phyloP scores from a whole-genome alignment of 2,797 vertebrate genomes.

The Melanotaenia nigrans region DNA sequence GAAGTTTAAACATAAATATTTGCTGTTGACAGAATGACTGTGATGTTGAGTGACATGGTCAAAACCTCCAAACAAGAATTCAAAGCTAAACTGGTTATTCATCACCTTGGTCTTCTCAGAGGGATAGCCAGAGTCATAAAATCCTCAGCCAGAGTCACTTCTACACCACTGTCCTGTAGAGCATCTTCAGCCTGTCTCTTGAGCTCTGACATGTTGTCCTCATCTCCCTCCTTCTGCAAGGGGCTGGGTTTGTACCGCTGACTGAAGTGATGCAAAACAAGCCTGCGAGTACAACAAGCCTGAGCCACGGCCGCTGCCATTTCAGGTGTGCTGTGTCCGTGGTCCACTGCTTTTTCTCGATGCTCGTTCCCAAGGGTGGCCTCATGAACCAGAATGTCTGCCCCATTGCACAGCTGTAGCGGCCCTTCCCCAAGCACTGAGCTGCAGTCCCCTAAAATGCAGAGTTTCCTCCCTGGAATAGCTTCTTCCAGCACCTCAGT shows the following conservation, averaged over 20 bases:
- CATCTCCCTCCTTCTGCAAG: constrained; percentile 76
- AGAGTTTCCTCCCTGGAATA: constrained; percentile 89
- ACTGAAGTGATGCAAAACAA: constrained; percentile 93
- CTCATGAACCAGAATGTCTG: constrained; percentile 91
- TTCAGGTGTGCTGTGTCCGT: constrained; percentile 89
- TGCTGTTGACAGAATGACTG: not conserved
- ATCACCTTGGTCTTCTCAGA: constrained; percentile 65
- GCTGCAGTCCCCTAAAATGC: constrained; percentile 92
- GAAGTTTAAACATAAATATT: not conserved
- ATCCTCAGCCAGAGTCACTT: constrained; percentile 90
- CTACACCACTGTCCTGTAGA: constrained; percentile 75
- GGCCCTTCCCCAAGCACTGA: constrained; percentile 75
- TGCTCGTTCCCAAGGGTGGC: constrained; percentile 88
- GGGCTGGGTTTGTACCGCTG: constrained; percentile 88
- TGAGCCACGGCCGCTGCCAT: constrained; percentile 85
- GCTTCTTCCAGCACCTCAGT: constrained; percentile 84
- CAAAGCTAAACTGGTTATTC: constrained; percentile 3
- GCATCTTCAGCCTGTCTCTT: constrained; percentile 85
- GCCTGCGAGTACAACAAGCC: constrained; percentile 71
- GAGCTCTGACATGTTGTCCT: constrained; percentile 80
- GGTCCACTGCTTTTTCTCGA: constrained; percentile 86
- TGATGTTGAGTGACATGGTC: not conserved
- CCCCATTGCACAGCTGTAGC: constrained; percentile 75
- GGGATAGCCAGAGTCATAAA: constrained; percentile 88
- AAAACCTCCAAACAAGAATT: not conserved